Evolutionary conservation across 2,888 invertebrate species (phyloP).

Genomic region (Pheosia gnoma): DNA sequence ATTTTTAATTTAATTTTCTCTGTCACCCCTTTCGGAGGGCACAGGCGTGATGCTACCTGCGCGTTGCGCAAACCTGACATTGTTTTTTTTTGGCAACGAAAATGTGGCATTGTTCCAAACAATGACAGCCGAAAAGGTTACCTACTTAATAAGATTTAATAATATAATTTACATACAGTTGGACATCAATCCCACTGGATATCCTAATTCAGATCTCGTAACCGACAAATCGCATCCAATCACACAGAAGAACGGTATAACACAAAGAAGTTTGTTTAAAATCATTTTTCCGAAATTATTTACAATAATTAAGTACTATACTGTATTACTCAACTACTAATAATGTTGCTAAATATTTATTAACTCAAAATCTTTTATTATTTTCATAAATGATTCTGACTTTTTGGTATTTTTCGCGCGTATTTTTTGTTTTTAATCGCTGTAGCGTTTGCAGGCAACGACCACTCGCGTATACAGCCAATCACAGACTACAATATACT

Average conservation of each 20-base stretch:
- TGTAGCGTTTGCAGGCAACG: background rate
- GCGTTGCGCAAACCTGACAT: no score
- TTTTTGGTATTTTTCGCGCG: no score
- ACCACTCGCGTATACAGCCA: conserved; percentile 9
- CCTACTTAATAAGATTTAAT: background rate
- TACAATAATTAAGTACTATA: background rate
- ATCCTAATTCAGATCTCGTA: conserved; percentile 58
- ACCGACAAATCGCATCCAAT: conserved; percentile 20
- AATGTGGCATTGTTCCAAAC: conserved; percentile 2
- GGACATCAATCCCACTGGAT: conserved; percentile 72
- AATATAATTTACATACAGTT: conserved; percentile 62
- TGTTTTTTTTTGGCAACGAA: background rate
- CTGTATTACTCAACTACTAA: no score
- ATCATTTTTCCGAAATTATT: conserved; percentile 1
- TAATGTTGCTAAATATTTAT: no score
- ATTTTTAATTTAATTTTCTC: no score
- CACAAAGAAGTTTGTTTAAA: background rate
- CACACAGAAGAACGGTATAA: background rate
- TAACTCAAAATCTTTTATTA: no score
- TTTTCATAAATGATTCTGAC: background rate
- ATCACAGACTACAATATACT: conserved; percentile 7
- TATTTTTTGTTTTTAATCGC: background rate
- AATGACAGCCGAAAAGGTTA: background rate
- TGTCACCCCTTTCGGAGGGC: no score
- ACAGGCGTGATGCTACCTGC: no score